These are phyloP conservation scores for Daphoenositta chrysoptera DNA, from an alignment of 2,113 vertebrate genomes.

Conservation along the genomic window DNA sequence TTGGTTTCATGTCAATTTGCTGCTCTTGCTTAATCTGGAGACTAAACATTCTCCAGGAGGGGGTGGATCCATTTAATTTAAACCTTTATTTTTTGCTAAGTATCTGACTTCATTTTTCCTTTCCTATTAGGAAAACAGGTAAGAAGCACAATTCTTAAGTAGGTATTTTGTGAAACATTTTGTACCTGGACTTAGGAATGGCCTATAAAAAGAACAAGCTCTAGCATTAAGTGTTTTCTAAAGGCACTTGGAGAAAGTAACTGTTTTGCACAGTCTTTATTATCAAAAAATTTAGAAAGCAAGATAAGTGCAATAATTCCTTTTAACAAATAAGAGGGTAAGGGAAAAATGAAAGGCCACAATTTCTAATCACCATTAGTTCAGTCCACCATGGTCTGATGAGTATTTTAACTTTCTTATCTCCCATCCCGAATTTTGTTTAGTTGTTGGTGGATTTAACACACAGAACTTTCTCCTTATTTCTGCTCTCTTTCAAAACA, in stretches of 20 bases:
- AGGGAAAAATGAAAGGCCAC: neutral
- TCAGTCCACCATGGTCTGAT: neutral
- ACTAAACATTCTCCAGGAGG: neutral
- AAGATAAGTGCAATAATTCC: neutral
- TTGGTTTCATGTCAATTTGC: neutral
- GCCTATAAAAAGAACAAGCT: neutral
- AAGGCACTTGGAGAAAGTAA: neutral
- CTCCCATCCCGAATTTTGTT: neutral
- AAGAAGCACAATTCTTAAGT: neutral
- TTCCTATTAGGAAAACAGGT: neutral
- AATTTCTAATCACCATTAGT: neutral
- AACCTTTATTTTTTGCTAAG: neutral
- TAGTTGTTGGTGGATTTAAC: neutral
- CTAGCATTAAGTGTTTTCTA: neutral
- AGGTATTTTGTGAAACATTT: neutral
- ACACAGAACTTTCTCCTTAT: neutral
- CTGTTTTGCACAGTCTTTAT: neutral
- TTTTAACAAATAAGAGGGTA: neutral
- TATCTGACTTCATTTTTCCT: neutral
- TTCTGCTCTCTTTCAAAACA: neutral
- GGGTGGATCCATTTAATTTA: neutral
- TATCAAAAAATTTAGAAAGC: neutral
- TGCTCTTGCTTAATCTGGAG: neutral
- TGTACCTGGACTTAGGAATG: neutral
- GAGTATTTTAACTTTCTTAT: neutral